Percentiles rank a stretch among this genome's conserved stretches.
Conservation (phyloP, 2,797 vertebrate species). For the Bovichtus diacanthus region DNA sequence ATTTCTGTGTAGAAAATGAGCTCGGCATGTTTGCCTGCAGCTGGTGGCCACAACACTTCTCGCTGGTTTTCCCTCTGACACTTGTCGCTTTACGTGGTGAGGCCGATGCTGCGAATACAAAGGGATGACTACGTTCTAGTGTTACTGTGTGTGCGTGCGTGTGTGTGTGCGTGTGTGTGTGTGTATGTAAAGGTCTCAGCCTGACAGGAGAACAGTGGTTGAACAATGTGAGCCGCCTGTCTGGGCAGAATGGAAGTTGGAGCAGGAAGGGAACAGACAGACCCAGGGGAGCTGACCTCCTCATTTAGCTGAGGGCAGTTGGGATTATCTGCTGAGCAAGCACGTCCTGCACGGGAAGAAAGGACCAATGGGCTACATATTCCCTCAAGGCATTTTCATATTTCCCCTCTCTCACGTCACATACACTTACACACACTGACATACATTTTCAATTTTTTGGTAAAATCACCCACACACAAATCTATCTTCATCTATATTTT, state of each 20-base stretch:
- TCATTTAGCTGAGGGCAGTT: constrained; percentile 77
- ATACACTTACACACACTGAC: constrained; percentile 14
- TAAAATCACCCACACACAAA: constrained; percentile 11
- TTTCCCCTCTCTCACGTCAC: constrained; percentile 6
- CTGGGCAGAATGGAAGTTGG: constrained; percentile 58
- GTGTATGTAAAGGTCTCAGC: constrained; percentile 68
- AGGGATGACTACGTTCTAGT: constrained; percentile 56
- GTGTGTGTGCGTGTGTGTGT: neutral
- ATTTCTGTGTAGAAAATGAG: constrained; percentile 49
- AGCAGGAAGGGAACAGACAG: constrained; percentile 63
- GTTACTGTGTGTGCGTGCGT: constrained; percentile 30
- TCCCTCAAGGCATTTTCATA: constrained; percentile 32
- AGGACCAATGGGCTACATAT: constrained; percentile 29
- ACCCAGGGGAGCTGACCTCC: constrained; percentile 77
- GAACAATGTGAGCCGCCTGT: constrained; percentile 67
- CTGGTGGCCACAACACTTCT: constrained; percentile 46
- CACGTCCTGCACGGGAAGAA: constrained; percentile 63
- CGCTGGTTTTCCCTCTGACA: constrained; percentile 32
- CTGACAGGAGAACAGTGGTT: constrained; percentile 78
- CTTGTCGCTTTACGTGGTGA: constrained; percentile 64
- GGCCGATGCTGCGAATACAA: constrained; percentile 56
- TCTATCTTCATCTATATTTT: constrained; percentile 13
- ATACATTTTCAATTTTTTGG: constrained; percentile 7
- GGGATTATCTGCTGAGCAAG: constrained; percentile 75
- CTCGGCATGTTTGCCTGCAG: constrained; percentile 54